A percentile compares a stretch with the other conserved stretches of the same genome.
Evolutionary conservation across 2,888 invertebrate genomes (phyloP).

Genomic region (Parnassius orleans): DNA sequence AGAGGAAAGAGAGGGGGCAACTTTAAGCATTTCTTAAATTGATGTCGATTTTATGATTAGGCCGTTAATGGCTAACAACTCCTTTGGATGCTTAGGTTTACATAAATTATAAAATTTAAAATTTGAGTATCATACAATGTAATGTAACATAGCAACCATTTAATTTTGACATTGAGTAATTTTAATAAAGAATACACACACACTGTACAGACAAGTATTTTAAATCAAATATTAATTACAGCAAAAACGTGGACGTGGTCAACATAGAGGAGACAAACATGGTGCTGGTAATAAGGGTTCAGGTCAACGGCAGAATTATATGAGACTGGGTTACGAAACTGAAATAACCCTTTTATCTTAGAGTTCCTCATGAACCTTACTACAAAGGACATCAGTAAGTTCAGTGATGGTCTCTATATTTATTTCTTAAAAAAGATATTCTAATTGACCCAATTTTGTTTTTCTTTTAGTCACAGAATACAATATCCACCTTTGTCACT

Average conservation of each 20-base stretch:
- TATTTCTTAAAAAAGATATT: too few species aligned
- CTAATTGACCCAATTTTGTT: not conserved
- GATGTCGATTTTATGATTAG: too few species aligned
- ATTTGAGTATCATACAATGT: too few species aligned
- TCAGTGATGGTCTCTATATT: not conserved
- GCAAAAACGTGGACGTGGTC: constrained; percentile 87
- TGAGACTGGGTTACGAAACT: constrained; percentile 94
- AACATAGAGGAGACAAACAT: constrained; percentile 93
- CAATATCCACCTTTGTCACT: constrained; percentile 96
- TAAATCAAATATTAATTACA: constrained; percentile 41
- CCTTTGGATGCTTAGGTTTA: too few species aligned
- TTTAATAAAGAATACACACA: too few species aligned
- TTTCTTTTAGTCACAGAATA: constrained; percentile 84
- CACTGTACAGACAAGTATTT: too few species aligned
- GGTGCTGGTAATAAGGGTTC: constrained; percentile 93
- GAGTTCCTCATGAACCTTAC: constrained; percentile 92
- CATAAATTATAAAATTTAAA: too few species aligned
- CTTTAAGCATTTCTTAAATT: too few species aligned
- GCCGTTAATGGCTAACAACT: too few species aligned
- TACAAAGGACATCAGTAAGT: constrained; percentile 95
- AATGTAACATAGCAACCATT: too few species aligned
- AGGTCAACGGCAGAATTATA: constrained; percentile 89
- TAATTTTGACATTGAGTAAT: too few species aligned
- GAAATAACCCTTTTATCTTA: constrained; percentile 93
- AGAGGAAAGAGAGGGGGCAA: too few species aligned